Percentiles rank a stretch among this genome's conserved stretches.
phyloP scores from a whole-genome alignment of 2,113 vertebrate genomes.

The Canis aureus region DNA sequence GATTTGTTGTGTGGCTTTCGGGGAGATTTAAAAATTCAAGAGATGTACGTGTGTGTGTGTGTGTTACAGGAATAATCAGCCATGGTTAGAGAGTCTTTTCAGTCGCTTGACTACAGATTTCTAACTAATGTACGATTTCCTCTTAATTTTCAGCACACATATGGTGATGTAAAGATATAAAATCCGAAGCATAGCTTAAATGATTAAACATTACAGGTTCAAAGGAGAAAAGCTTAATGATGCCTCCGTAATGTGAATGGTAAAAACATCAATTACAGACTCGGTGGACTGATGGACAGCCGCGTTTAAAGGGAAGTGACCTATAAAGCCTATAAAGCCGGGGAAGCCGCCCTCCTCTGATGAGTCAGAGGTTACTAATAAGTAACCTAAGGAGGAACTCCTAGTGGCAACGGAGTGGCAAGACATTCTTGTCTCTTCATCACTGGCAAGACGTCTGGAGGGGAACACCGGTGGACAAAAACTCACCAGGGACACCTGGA shows the following conservation, averaged over 20 bases:
- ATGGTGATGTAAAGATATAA: constrained; percentile 53
- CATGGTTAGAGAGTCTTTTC: not conserved
- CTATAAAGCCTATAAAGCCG: constrained; percentile 28
- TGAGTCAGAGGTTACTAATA: constrained; percentile 50
- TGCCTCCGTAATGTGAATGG: constrained; percentile 52
- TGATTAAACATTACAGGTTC: constrained; percentile 58
- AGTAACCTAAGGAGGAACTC: constrained; percentile 24
- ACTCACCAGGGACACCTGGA: not conserved
- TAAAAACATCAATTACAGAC: constrained; percentile 66
- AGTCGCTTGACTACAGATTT: constrained; percentile 38
- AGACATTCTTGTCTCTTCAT: constrained; percentile 37
- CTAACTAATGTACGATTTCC: not conserved
- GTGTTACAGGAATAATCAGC: constrained; percentile 31
- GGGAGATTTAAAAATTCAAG: constrained; percentile 38
- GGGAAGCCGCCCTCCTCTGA: not conserved
- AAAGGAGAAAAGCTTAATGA: constrained; percentile 58
- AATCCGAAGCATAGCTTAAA: constrained; percentile 53
- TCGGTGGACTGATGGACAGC: not conserved
- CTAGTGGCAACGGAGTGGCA: constrained; percentile 48
- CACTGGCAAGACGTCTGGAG: not conserved
- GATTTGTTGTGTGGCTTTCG: constrained; percentile 18
- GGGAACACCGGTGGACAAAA: not conserved
- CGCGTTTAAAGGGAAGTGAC: constrained; percentile 64
- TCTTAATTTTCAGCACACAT: constrained; percentile 35
- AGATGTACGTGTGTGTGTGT: not conserved